Base-by-base conservation (phyloP, 2,113 vertebrate genomes). In the Hippocampus guttulatus region DNA sequence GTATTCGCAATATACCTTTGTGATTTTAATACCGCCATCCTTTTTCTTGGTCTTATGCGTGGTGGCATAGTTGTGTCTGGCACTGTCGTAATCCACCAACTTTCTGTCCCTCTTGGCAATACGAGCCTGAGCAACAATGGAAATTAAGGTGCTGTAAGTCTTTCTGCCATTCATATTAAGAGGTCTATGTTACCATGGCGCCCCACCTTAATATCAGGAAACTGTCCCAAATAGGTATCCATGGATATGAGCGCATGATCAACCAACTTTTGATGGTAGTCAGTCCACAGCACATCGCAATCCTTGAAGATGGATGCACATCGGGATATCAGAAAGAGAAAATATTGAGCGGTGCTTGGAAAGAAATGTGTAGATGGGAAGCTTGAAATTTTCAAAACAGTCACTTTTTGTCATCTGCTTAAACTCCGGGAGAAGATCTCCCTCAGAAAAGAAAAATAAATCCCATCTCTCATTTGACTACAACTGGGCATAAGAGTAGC, bases 151-250 rank as follows among this genome's bases (percentile, higher is more conserved):
- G n/a, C n/a, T n/a, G n/a, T 11, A 8, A 65, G 10, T 8, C 2
- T 23, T 8, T 21, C 15, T 49, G 21, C 62, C 27, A 64, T 57
- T 71, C 27, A 23, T 18, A 30, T 47, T 18, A 25, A 7, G 10
- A 1, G 12, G 15, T 47, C 15, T 27, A 3, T 18, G 15, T 8
- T 8, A 18, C 1, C 18, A 23, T 8, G 41, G 40, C 25, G 18
- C 30, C 41, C 84, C 88, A 98, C 97, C 92, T 96, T 99, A 85
- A 99, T 99, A 81, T 99, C 97, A 2, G 97, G 97, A 81, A 99
- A 99, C 84, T 99, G 97, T 67, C 96, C 97, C 74, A 99, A 93
- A 84, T 99, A 99, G 0, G 97, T 99, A 87, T 99, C 97, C 96
- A 99, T 97, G 67, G 97, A 99, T 73, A 99, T 94, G 66, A 99